phyloP scores from a whole-genome alignment of 2,113 vertebrate species.

The Mesoclemmys tuberculata region DNA sequence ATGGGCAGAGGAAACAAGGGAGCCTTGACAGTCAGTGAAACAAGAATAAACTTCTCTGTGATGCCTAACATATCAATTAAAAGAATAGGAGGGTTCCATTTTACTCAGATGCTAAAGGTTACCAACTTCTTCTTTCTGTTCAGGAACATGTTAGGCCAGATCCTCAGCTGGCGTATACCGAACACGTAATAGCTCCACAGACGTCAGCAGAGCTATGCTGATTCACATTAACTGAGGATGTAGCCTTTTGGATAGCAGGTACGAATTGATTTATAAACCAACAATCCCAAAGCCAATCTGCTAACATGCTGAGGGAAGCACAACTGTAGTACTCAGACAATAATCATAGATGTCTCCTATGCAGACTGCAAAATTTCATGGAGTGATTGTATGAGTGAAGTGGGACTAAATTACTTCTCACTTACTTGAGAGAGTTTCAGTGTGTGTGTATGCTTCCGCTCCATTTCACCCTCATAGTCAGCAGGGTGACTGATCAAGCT shows the following conservation, averaged over 20 bases:
- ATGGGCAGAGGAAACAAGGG: background rate
- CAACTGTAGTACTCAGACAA: background rate
- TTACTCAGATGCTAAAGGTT: background rate
- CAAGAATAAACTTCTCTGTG: background rate
- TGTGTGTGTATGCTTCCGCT: slow-evolving; percentile 68
- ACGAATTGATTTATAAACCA: background rate
- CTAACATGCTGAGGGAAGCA: background rate
- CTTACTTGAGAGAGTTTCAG: slow-evolving; percentile 81
- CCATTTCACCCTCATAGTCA: slow-evolving; percentile 79
- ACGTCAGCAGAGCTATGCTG: background rate
- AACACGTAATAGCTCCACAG: background rate
- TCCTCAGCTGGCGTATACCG: background rate
- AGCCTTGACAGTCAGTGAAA: background rate
- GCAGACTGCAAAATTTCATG: background rate
- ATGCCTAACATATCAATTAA: background rate
- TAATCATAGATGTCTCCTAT: background rate
- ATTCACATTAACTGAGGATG: background rate
- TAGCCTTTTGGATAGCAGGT: background rate
- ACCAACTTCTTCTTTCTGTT: background rate
- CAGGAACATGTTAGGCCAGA: background rate
- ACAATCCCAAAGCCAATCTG: background rate
- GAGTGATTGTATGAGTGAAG: background rate
- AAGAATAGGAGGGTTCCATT: background rate
- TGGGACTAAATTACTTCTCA: background rate
- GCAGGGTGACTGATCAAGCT: slow-evolving; percentile 78